Percentiles rank a stretch among this genome's conserved stretches.
Evolutionary conservation across 1,140 invertebrate genomes (phyloP).

Genomic region (Euborellia annulipes): DNA sequence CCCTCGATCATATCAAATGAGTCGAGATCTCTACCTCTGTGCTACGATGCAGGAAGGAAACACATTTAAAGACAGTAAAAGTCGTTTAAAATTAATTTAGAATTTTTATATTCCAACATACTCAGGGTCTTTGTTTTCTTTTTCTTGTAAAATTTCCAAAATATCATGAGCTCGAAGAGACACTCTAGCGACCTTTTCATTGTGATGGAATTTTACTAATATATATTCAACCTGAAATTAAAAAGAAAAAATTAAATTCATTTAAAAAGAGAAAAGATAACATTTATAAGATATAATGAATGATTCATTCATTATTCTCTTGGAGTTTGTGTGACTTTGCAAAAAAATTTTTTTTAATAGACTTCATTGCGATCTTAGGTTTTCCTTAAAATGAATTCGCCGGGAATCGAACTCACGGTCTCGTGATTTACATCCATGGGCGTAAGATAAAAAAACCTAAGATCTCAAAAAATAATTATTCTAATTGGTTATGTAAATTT

Average conservation of each 20-base stretch:
- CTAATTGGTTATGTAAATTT: no score
- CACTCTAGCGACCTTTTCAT: slow-evolving; percentile 66
- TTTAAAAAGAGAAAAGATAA: slow-evolving; percentile 1
- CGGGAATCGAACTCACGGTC: background rate
- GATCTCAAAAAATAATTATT: no score
- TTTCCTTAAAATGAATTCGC: background rate
- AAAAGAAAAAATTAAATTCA: slow-evolving; percentile 10
- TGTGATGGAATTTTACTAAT: slow-evolving; percentile 88
- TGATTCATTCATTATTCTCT: background rate
- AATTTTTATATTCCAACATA: slow-evolving; percentile 34
- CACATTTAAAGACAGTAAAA: background rate
- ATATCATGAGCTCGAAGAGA: slow-evolving; percentile 67
- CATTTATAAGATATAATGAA: background rate
- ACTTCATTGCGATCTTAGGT: no score
- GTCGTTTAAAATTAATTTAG: slow-evolving; percentile 1
- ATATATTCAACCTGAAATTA: slow-evolving; percentile 75
- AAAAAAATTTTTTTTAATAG: slow-evolving; percentile 4
- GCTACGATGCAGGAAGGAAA: background rate
- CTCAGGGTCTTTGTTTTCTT: slow-evolving; percentile 62
- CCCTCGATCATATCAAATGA: no score
- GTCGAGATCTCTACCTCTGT: no score
- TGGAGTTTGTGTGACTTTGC: background rate
- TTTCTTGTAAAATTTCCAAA: slow-evolving; percentile 63
- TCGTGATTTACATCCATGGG: background rate
- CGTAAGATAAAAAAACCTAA: no score